These are phyloP conservation scores for Varanus salvator DNA, from an alignment of 2,113 vertebrate species.

Conservation along the genomic window DNA sequence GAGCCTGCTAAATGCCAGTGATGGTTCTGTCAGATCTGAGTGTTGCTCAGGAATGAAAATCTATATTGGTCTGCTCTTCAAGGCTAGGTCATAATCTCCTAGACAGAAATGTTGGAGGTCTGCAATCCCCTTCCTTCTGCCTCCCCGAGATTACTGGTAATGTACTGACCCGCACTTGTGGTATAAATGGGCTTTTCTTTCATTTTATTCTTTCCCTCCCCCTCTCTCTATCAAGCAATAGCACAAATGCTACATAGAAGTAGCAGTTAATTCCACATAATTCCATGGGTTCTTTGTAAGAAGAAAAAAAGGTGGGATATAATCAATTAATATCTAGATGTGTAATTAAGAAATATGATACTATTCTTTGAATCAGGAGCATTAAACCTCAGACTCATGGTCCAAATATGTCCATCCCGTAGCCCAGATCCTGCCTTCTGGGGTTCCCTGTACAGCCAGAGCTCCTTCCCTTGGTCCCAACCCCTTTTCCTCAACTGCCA, in stretches of 20 bases:
- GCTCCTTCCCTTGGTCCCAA: too few species aligned
- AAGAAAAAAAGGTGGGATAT: too few species aligned
- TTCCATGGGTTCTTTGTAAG: too few species aligned
- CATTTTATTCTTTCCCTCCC: not conserved
- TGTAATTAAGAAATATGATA: not conserved
- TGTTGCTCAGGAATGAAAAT: constrained; percentile 17
- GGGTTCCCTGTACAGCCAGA: too few species aligned
- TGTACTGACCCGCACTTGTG: not conserved
- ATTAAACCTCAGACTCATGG: too few species aligned
- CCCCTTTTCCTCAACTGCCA: too few species aligned
- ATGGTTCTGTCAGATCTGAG: constrained; percentile 38
- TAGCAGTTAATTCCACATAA: not conserved
- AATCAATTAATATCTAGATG: fast-evolving
- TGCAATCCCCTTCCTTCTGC: not conserved
- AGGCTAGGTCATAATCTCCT: fast-evolving
- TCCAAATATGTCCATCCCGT: too few species aligned
- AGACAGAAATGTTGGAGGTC: constrained; percentile 12
- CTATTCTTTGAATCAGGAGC: too few species aligned
- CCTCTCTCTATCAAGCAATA: not conserved
- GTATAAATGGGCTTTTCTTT: not conserved
- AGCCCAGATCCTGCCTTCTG: not conserved
- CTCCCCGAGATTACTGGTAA: not conserved
- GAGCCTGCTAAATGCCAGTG: constrained; percentile 10
- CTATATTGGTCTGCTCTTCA: not conserved
- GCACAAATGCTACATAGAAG: not conserved